These are phyloP conservation scores for Oikopleura albicans DNA, from an alignment of 23 tunicate genomes.

Conservation along the genomic window DNA sequence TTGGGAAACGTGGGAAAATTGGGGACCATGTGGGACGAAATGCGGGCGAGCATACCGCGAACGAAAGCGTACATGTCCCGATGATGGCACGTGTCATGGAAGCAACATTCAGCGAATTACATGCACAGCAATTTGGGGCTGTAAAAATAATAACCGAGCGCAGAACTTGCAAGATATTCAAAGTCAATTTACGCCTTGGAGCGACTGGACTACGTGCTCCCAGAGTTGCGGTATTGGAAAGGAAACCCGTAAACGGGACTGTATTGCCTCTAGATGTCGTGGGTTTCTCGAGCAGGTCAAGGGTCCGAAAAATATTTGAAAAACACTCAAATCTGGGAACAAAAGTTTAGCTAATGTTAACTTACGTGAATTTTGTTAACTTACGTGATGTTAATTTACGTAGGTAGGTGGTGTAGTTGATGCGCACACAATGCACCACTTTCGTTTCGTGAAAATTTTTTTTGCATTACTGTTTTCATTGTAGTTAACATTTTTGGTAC, in stretches of 20 bases:
- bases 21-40: slow-evolving; percentile 15
- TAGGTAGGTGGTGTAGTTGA: too few species aligned
- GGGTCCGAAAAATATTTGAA: too few species aligned
- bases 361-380: too few species aligned
- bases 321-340: too few species aligned
- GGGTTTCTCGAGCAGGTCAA: slow-evolving; percentile 5
- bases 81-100: background rate
- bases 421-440: too few species aligned
- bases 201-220: background rate
- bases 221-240: background rate
- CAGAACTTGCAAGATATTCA: background rate
- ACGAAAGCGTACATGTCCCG: background rate
- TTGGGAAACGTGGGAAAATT: slow-evolving; percentile 8
- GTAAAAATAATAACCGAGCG: background rate
- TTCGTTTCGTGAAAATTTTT: too few species aligned
- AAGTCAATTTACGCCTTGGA: slow-evolving; percentile 13
- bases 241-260: background rate
- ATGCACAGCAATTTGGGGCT: slow-evolving; percentile 11
- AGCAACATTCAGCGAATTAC: background rate
- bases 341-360: too few species aligned
- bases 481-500: too few species aligned
- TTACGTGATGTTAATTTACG: too few species aligned
- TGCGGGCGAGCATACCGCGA: slow-evolving; percentile 14
- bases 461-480: too few species aligned
- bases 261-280: background rate